These are phyloP conservation scores for Volucella zonaria DNA, from an alignment of 2,888 invertebrate species.

Conservation along the genomic window DNA sequence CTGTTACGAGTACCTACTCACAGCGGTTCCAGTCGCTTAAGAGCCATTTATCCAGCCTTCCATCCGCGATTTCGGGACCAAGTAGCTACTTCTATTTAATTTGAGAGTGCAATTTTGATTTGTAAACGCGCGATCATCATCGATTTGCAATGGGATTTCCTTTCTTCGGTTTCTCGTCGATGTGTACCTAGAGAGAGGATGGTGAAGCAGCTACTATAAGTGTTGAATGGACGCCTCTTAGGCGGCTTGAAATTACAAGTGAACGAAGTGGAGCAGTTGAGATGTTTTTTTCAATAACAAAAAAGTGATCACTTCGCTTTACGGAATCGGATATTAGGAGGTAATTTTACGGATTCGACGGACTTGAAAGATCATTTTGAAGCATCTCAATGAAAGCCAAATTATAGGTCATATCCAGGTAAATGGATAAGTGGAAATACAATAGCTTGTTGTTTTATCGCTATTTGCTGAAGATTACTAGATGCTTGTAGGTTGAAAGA, in stretches of 20 bases:
- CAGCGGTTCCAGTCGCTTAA: slow-evolving; percentile 32
- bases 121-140: slow-evolving; percentile 23
- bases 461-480: no score
- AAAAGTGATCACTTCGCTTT: not conserved
- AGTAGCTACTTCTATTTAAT: slow-evolving; percentile 64
- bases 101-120: slow-evolving; percentile 64
- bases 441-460: not conserved
- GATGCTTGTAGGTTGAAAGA: no score
- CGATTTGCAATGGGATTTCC: slow-evolving; percentile 35
- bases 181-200: slow-evolving; percentile 8
- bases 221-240: slow-evolving; percentile 18
- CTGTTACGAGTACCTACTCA: not conserved
- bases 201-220: slow-evolving; percentile 6
- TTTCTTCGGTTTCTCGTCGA: slow-evolving; percentile 23
- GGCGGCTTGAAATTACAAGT: slow-evolving; percentile 35
- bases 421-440: not conserved
- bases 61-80: slow-evolving; percentile 12
- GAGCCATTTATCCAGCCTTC: slow-evolving; percentile 44
- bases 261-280: slow-evolving; percentile 35
- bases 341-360: not conserved
- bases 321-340: no score
- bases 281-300: slow-evolving; percentile 26
- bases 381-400: not conserved
- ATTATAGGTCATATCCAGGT: not conserved
- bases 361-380: not conserved